Conservation (phyloP, 2,888 invertebrate genomes). For the Yponomeuta sedellus region DNA sequence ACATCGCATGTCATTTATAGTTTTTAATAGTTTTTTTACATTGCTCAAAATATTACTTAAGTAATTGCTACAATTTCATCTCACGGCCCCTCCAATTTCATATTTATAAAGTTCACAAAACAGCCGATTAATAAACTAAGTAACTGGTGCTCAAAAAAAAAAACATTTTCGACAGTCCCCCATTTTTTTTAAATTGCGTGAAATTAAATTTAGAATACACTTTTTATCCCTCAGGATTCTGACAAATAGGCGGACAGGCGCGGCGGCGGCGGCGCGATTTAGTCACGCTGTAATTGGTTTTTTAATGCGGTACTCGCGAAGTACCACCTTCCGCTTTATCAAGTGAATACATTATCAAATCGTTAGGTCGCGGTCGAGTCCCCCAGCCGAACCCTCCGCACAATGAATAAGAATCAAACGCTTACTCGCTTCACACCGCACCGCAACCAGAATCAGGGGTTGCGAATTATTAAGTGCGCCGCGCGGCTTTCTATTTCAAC, state of each 20-base stretch:
- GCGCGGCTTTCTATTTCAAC: slow-evolving; percentile 54
- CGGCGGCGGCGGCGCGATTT: slow-evolving; percentile 64
- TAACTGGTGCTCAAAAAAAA: slow-evolving; percentile 58
- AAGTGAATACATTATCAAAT: slow-evolving; percentile 77
- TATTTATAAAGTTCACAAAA: slow-evolving; percentile 28
- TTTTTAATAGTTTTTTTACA: neutral
- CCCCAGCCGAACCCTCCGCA: slow-evolving; percentile 40
- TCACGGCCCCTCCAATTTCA: neutral
- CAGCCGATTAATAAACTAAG: slow-evolving; percentile 55
- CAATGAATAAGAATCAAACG: slow-evolving; percentile 73
- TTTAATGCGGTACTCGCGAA: slow-evolving; percentile 71
- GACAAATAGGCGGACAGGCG: slow-evolving; percentile 62
- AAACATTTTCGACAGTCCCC: slow-evolving; percentile 58
- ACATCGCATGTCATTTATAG: neutral
- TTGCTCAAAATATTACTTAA: neutral
- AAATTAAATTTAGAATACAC: slow-evolving; percentile 76
- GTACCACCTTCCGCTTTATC: slow-evolving; percentile 74
- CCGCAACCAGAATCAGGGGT: slow-evolving; percentile 43
- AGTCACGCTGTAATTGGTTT: slow-evolving; percentile 75
- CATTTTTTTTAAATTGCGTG: slow-evolving; percentile 69
- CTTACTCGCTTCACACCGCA: slow-evolving; percentile 49
- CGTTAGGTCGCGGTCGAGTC: slow-evolving; percentile 59
- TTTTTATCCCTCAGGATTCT: slow-evolving; percentile 70
- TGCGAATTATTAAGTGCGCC: slow-evolving; percentile 63
- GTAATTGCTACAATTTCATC: neutral